A percentile compares a stretch with the other conserved stretches of the same genome.
Conservation (phyloP, 37 sponge, comb jelly and placozoan genomes). For the Geodia barretti region DNA sequence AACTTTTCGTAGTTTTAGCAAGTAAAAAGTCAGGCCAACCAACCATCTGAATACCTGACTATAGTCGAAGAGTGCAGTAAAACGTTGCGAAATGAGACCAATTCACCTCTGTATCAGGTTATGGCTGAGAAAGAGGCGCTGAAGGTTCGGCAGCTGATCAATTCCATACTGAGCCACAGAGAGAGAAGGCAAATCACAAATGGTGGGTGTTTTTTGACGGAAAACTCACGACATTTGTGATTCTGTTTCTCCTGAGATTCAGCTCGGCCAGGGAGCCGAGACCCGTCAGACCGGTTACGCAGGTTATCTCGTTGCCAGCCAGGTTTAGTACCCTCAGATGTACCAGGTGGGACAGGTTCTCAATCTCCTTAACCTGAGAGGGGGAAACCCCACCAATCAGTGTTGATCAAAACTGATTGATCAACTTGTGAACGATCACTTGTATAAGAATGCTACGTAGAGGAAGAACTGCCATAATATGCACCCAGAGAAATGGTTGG, state of each 20-base stretch:
- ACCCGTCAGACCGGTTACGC: constrained; percentile 62
- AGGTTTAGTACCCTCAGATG: constrained; percentile 92
- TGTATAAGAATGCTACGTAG: no score
- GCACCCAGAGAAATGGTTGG: no score
- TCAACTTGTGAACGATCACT: no score
- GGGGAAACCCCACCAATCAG: no score
- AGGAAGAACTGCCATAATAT: no score
- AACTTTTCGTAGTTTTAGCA: neutral
- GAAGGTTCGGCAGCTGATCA: constrained; percentile 81
- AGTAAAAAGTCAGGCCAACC: neutral
- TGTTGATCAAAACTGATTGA: no score
- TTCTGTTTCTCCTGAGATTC: constrained; percentile 88
- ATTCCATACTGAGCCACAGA: constrained; percentile 65
- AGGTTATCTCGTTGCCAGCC: constrained; percentile 90
- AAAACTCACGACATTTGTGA: constrained; percentile 55
- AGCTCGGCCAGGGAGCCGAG: constrained; percentile 83
- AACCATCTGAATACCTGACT: no score
- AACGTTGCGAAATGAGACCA: neutral
- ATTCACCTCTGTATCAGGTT: constrained; percentile 81
- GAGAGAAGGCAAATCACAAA: neutral
- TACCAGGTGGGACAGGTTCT: constrained; percentile 69
- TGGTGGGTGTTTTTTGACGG: neutral
- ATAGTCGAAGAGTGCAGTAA: neutral
- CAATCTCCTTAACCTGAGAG: constrained; percentile 77
- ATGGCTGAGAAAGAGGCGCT: constrained; percentile 89